phyloP scores from a whole-genome alignment of 2,113 vertebrate genomes.

The Coracopsis vasa region DNA sequence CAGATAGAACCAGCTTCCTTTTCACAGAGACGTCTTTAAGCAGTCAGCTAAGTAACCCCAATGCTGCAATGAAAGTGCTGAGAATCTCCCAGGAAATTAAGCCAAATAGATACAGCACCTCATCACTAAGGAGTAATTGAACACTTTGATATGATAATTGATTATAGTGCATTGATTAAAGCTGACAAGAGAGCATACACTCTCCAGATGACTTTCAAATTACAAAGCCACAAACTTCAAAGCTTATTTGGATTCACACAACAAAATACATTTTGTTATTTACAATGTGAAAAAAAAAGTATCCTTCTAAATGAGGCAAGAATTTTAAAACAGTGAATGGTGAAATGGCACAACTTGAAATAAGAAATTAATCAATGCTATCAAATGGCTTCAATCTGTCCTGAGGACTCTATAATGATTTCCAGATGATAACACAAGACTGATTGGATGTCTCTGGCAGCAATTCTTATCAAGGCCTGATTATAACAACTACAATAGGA shows the following conservation, averaged over 20 bases:
- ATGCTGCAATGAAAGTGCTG: not conserved
- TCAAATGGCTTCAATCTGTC: slow-evolving; percentile 86
- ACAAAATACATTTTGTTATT: slow-evolving; percentile 66
- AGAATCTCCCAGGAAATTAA: slow-evolving; percentile 37
- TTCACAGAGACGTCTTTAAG: not conserved
- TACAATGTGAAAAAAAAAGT: slow-evolving; percentile 17
- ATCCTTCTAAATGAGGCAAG: slow-evolving; percentile 56
- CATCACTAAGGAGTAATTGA: not conserved
- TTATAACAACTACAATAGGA: slow-evolving; percentile 27
- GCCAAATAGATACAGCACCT: slow-evolving; percentile 24
- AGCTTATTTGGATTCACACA: slow-evolving; percentile 57
- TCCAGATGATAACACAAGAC: slow-evolving; percentile 77
- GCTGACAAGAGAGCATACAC: slow-evolving; percentile 47
- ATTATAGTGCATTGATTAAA: slow-evolving; percentile 61
- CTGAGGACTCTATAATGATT: slow-evolving; percentile 78
- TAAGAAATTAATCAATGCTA: slow-evolving; percentile 85
- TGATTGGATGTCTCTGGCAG: slow-evolving; percentile 60
- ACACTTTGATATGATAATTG: slow-evolving; percentile 74
- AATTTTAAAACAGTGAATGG: slow-evolving; percentile 64
- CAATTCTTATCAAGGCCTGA: slow-evolving; percentile 41
- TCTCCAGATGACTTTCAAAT: slow-evolving; percentile 60
- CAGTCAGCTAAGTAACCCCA: not conserved
- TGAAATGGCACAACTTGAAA: slow-evolving; percentile 79
- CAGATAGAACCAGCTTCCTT: not conserved
- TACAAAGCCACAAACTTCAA: slow-evolving; percentile 74